phyloP scores from a whole-genome alignment of 2,888 invertebrate genomes.

The Cosmorhoe ocellata region DNA sequence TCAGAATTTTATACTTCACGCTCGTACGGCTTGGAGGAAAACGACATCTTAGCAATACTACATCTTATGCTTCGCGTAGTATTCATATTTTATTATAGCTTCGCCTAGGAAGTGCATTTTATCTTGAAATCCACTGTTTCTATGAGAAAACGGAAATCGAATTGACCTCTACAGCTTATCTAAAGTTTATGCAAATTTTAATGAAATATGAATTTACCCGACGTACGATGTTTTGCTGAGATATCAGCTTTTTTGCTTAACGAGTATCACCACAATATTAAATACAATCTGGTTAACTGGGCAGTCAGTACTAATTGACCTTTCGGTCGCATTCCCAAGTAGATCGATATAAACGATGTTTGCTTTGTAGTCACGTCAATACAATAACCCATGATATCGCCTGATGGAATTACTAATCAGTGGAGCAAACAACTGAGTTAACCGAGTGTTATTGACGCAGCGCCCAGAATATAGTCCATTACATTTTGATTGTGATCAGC shows the following conservation, averaged over 20 bases:
- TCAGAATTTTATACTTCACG: slow-evolving; percentile 13
- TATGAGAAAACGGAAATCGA: no score
- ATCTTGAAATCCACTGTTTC: no score
- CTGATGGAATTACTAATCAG: slow-evolving; percentile 18
- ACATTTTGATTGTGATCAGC: slow-evolving; percentile 14
- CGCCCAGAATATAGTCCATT: slow-evolving; percentile 12
- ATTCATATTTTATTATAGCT: no score
- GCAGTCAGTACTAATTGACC: slow-evolving; percentile 18
- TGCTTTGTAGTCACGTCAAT: slow-evolving; percentile 5
- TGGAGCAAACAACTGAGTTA: slow-evolving; percentile 10
- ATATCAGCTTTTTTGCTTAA: slow-evolving; percentile 1
- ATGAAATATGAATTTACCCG: no score
- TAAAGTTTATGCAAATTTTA: no score
- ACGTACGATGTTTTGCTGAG: not conserved
- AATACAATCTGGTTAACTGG: slow-evolving; percentile 16
- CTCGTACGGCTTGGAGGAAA: slow-evolving; percentile 1
- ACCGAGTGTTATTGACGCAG: slow-evolving; percentile 16
- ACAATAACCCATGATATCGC: slow-evolving; percentile 7
- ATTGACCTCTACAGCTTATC: no score
- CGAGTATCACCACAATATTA: slow-evolving; percentile 12
- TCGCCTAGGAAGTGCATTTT: no score
- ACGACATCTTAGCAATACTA: not conserved
- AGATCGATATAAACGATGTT: slow-evolving; percentile 19
- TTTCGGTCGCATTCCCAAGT: slow-evolving; percentile 11
- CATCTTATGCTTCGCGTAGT: no score